These are phyloP conservation scores for Microhierax caerulescens DNA, from an alignment of 2,797 vertebrate species.

Conservation along the genomic window DNA sequence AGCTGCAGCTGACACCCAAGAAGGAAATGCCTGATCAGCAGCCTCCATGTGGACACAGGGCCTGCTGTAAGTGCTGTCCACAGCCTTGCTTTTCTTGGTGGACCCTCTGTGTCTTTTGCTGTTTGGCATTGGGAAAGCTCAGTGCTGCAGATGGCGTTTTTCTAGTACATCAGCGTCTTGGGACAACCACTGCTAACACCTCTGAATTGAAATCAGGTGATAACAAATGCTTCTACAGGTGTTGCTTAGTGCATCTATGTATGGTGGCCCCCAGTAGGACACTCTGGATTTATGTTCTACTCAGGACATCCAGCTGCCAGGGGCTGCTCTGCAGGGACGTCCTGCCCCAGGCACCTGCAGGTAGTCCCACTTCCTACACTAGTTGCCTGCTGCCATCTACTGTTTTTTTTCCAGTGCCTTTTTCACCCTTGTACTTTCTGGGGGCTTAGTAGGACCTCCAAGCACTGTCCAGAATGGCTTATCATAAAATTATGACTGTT, in stretches of 20 bases:
- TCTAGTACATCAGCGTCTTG: neutral
- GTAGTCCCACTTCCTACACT: neutral
- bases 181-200: neutral
- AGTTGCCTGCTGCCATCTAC: neutral
- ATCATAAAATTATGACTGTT: neutral
- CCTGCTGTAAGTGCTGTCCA: neutral
- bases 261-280: neutral
- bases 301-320: neutral
- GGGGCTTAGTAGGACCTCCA: neutral
- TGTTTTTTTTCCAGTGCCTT: neutral
- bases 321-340: neutral
- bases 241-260: neutral
- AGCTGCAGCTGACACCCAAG: neutral
- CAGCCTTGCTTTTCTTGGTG: neutral
- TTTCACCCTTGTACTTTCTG: neutral
- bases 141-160: rapidly evolving
- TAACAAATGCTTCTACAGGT: neutral
- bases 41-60: neutral
- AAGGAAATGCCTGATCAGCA: neutral
- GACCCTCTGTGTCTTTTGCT: neutral
- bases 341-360: neutral
- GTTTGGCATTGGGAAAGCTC: rapidly evolving
- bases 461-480: neutral
- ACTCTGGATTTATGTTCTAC: neutral
- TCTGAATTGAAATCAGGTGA: neutral